Conservation (phyloP, 2,888 invertebrate species). For the Sinotaia quadrata region DNA sequence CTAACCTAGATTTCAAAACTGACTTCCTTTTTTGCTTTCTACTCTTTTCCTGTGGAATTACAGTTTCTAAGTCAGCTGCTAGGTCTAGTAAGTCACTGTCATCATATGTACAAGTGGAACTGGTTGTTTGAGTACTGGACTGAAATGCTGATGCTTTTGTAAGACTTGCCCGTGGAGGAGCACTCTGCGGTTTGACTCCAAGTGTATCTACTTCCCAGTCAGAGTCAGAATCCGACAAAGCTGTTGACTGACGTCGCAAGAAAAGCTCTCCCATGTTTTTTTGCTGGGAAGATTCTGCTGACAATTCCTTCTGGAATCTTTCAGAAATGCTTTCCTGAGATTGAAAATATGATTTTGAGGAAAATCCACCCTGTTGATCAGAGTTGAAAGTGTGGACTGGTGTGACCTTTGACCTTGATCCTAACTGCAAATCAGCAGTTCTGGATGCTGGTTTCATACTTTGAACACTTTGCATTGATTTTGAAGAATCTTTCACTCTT, state of each 20-base stretch:
- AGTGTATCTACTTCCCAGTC: constrained; percentile 32
- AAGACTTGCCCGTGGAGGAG: not conserved
- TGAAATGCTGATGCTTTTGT: not conserved
- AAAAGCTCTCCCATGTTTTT: not conserved
- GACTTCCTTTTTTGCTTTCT: no score
- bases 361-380: not conserved
- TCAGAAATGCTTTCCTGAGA: no score
- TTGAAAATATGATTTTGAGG: no score
- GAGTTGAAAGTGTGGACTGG: not conserved
- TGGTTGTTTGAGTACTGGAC: no score
- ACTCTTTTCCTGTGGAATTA: no score
- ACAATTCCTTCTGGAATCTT: no score
- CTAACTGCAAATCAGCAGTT: not conserved
- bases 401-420: not conserved
- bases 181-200: not conserved
- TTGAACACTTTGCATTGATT: not conserved
- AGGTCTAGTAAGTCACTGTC: no score
- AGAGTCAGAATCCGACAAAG: constrained; percentile 39
- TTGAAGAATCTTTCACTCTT: not conserved
- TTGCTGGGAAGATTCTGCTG: not conserved
- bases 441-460: not conserved
- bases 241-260: constrained; percentile 24
- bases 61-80: no score
- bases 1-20: no score
- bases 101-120: no score